Conservation (phyloP, 2,113 vertebrate species). For the Picathartes gymnocephalus region DNA sequence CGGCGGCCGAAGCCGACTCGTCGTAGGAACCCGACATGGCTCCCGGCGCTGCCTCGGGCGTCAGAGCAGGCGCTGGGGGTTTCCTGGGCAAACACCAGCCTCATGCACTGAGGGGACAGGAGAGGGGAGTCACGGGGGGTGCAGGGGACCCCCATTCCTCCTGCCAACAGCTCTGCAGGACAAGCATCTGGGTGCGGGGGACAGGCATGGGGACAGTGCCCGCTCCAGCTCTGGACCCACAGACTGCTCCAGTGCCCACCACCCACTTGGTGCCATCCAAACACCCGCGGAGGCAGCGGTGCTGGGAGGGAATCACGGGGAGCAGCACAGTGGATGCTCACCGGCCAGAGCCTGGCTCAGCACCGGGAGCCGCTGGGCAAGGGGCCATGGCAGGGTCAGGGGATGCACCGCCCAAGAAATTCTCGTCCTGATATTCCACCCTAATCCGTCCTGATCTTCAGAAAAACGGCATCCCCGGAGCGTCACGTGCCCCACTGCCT, state of each 20-base stretch:
- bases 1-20: constrained; percentile 78
- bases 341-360: neutral
- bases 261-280: neutral
- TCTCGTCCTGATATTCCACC: neutral
- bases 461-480: constrained; percentile 34
- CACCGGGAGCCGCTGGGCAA: fast-evolving
- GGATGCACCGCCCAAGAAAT: neutral
- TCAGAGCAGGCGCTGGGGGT: neutral
- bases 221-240: fast-evolving
- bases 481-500: neutral
- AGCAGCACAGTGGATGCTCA: neutral
- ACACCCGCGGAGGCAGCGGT: fast-evolving
- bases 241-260: neutral
- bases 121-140: neutral
- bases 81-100: neutral
- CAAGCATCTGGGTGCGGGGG: neutral
- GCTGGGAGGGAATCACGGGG: fast-evolving
- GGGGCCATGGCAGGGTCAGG: neutral
- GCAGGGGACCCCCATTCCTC: neutral
- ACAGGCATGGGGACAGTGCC: neutral
- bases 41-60: constrained; percentile 44
- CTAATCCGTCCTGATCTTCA: constrained; percentile 39
- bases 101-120: constrained; percentile 61
- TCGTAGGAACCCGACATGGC: constrained; percentile 95
- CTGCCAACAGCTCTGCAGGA: fast-evolving